phyloP scores from a whole-genome alignment of 2,113 vertebrate genomes.

The Pagrus major region DNA sequence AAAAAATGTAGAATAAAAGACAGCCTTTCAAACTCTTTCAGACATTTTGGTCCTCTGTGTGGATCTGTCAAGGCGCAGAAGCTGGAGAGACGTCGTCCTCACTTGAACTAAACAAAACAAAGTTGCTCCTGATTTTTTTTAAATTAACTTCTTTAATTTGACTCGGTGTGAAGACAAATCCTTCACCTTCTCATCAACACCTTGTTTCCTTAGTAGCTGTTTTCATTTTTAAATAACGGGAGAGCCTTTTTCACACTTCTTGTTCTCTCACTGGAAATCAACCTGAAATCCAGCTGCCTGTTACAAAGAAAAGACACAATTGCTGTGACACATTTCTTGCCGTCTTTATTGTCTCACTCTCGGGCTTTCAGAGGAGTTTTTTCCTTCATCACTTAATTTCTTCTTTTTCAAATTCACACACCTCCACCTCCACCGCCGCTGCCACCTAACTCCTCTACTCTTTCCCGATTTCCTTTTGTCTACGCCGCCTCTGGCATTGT shows the following conservation, averaged over 20 bases:
- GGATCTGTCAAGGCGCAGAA: neutral
- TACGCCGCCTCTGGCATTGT: slow-evolving; percentile 40
- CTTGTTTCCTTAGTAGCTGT: neutral
- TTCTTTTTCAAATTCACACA: slow-evolving; percentile 18
- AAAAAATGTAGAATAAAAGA: neutral
- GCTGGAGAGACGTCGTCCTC: neutral
- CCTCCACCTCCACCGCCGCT: neutral
- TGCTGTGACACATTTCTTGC: slow-evolving; percentile 13
- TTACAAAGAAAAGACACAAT: neutral
- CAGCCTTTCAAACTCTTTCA: too few species aligned
- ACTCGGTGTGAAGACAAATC: neutral
- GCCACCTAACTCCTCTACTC: neutral
- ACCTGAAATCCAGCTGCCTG: neutral
- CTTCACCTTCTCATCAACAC: neutral
- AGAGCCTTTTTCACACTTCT: slow-evolving; percentile 26
- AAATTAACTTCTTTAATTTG: neutral
- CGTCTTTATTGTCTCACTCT: slow-evolving; percentile 17
- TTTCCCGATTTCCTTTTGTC: slow-evolving; percentile 45
- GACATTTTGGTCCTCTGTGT: neutral
- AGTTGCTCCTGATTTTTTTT: neutral
- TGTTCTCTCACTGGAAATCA: slow-evolving; percentile 40
- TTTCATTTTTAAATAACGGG: slow-evolving; percentile 18
- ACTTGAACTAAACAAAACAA: neutral
- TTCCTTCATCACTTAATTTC: slow-evolving; percentile 1
- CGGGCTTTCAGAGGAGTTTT: slow-evolving; percentile 19